Base-by-base conservation (phyloP, 2,113 vertebrate species). In the Polypterus senegalus region DNA sequence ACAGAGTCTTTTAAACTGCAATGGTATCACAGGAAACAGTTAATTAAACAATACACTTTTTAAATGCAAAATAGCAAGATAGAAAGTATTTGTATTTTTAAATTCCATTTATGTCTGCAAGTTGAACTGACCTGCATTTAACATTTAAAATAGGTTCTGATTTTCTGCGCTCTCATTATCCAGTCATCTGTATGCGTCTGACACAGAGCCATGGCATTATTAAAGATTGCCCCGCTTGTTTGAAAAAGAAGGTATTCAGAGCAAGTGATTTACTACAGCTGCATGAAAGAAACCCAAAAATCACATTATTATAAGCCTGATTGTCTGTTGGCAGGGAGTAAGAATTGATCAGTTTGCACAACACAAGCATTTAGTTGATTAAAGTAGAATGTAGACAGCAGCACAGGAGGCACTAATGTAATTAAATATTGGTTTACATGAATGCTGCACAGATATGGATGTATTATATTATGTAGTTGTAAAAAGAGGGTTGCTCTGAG, bases 301-400 rank as follows among this genome's bases (percentile, higher is more conserved):
- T 80, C 74, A 70, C 73, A 74, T 79, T 82, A 80, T 80, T 78
- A 72, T 73, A 78, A 80, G 75, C 70, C 74, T 75, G 76, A 79
- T 79, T 67, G 70, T 74, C 78, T 77, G 59, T 43, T 60, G 59
- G 47, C 48, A 27, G 7, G 27, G n/a, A 43, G 9, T 27, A 49
- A 60, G 43, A 49, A 60, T 44, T 60, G 47, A 60, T 60, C 59
- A 27, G n/a, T 27, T 48, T 49, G 4, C 5, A 11, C 3, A 43
- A 7, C 45, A 49, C 9, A 27, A 53, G 9, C 63, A 71, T 65
- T 71, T 73, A 70, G 71, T 69, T 64, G 60, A 79, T 69, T 51
- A 67, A 69, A 81, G 73, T 79, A 71, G 74, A 74, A 77, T 75
- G 72, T 71, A 68, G 72, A 69, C 65, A 66, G 72, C 68, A 54